Percentiles rank a stretch among this genome's conserved stretches.
These are phyloP conservation scores for Gryon sp. DNA, from an alignment of 1,140 invertebrate genomes.

Conservation along the genomic window DNA sequence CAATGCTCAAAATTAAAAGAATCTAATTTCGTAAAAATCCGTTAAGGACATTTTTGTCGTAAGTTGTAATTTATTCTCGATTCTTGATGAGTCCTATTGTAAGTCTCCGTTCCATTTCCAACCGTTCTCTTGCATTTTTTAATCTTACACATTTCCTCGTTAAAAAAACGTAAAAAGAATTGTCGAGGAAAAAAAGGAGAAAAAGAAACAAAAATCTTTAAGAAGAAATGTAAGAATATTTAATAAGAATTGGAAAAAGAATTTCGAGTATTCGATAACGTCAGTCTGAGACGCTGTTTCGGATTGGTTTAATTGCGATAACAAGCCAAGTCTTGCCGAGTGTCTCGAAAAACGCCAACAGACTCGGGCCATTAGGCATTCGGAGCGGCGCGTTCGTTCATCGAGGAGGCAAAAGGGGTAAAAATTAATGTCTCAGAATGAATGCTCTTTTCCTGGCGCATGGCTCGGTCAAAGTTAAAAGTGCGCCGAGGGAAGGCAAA, in stretches of 20 bases:
- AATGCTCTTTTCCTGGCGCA: constrained; percentile 70
- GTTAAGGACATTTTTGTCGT: constrained; percentile 67
- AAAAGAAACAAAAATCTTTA: no score
- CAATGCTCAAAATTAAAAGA: no score
- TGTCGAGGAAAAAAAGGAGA: constrained; percentile 18
- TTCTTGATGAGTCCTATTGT: constrained; percentile 77
- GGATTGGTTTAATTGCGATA: constrained; percentile 53
- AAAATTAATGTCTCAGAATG: constrained; percentile 80
- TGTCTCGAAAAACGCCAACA: constrained; percentile 52
- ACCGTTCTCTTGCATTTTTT: constrained; percentile 14
- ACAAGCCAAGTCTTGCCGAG: constrained; percentile 58
- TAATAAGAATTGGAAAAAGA: constrained; percentile 8
- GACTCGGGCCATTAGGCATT: constrained; percentile 77
- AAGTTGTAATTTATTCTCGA: constrained; percentile 76
- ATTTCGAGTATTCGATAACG: constrained; percentile 53
- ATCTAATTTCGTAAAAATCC: constrained; percentile 18
- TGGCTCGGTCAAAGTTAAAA: constrained; percentile 56
- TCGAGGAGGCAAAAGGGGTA: constrained; percentile 74
- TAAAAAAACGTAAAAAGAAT: constrained; percentile 16
- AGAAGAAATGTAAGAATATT: constrained; percentile 13
- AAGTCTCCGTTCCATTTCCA: constrained; percentile 56
- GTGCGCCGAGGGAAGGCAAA: no score
- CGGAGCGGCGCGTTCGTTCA: constrained; percentile 55
- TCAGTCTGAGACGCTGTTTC: constrained; percentile 64
- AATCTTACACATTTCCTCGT: neutral